Percentiles rank a stretch among this genome's conserved stretches.
Conservation (phyloP, 1,140 invertebrate species). For the Trypoxylus dichotomus region DNA sequence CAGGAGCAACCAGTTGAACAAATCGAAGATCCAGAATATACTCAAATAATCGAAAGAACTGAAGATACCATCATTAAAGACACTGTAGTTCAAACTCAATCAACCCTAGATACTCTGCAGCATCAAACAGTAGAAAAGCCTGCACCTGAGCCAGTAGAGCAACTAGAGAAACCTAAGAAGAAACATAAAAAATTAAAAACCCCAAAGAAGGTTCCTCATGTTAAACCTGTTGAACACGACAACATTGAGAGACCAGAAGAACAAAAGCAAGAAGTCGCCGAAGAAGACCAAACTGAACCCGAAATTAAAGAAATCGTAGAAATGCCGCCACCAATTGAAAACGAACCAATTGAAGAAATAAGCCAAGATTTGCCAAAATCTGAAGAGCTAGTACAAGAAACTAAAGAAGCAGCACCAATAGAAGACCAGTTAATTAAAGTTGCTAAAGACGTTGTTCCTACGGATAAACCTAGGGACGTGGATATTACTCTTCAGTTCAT, state of each 20-base stretch:
- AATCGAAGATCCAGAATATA: neutral
- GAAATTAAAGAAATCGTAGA: neutral
- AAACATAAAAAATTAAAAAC: neutral
- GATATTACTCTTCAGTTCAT: neutral
- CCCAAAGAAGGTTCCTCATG: neutral
- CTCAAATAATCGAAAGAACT: neutral
- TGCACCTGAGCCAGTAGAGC: neutral
- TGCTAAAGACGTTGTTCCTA: constrained; percentile 14
- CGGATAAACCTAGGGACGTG: constrained; percentile 25
- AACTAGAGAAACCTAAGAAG: neutral
- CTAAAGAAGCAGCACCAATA: neutral
- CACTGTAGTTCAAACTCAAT: neutral
- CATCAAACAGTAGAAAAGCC: too few relatives aligned
- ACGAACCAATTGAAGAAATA: neutral
- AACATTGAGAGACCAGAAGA: neutral
- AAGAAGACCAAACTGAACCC: neutral
- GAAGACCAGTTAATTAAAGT: neutral
- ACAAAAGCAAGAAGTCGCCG: neutral
- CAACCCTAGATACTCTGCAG: neutral
- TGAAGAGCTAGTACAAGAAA: neutral
- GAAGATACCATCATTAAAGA: neutral
- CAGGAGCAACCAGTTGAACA: neutral
- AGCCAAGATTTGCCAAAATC: neutral
- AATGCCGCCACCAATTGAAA: neutral
- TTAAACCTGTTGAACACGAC: neutral